A percentile compares a stretch with the other conserved stretches of the same genome.
phyloP scores from a whole-genome alignment of 35 echinoderm and acorn worm genomes.

The Chiridota heheva region DNA sequence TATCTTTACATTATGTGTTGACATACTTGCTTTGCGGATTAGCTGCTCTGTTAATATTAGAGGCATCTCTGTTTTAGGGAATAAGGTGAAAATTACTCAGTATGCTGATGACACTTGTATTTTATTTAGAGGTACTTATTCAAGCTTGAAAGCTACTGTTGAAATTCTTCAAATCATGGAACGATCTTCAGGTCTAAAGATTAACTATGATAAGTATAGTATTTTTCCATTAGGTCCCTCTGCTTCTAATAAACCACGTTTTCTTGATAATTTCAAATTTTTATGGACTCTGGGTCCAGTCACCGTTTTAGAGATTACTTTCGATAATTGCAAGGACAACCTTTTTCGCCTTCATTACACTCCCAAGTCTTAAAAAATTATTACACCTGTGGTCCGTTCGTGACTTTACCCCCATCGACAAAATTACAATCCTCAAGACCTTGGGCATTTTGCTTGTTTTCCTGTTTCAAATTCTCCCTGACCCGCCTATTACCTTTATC shows the following conservation, averaged over 20 bases:
- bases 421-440: neutral
- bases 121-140: constrained; percentile 4
- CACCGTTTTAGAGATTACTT: constrained; percentile 17
- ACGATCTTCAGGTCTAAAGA: constrained; percentile 12
- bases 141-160: neutral
- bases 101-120: constrained; percentile 30
- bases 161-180: neutral
- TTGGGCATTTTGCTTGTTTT: neutral
- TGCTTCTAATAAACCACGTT: neutral
- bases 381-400: neutral
- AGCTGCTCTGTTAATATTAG: neutral
- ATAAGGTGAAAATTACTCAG: constrained; percentile 25
- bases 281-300: neutral
- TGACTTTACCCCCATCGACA: too few species aligned
- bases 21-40: neutral
- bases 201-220: constrained; percentile 18
- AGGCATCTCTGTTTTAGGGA: neutral
- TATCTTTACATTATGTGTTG: neutral
- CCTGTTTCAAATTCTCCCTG: neutral
- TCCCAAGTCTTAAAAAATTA: neutral
- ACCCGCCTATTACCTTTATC: neutral
- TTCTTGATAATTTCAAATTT: neutral
- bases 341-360: too few species aligned
- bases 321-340: constrained; percentile 6
- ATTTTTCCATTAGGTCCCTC: constrained; percentile 26